Conservation (phyloP, 1,140 invertebrate genomes). For the Lucilia cuprina region DNA sequence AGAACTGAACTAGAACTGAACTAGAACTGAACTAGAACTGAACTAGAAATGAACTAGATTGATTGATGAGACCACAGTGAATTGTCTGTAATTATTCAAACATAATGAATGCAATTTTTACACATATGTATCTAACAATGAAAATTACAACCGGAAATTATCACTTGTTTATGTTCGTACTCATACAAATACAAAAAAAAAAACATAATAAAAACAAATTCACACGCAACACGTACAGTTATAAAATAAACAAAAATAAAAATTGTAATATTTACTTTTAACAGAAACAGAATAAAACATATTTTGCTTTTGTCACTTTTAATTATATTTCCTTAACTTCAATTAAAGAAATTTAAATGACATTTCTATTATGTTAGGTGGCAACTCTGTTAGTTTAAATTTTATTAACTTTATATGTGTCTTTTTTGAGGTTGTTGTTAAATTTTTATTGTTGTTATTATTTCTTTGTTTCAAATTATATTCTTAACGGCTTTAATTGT, state of each 20-base stretch:
- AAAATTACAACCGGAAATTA: background rate
- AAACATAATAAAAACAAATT: background rate
- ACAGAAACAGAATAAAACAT: too few species aligned
- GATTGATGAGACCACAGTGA: too few species aligned
- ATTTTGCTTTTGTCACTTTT: background rate
- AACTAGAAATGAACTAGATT: too few species aligned
- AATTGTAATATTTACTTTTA: too few species aligned
- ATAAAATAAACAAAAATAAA: background rate
- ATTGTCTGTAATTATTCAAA: background rate
- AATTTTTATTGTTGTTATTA: background rate
- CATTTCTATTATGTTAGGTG: background rate
- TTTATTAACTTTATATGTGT: background rate
- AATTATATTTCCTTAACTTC: background rate
- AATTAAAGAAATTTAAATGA: background rate
- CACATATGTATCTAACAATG: background rate
- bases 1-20: too few species aligned
- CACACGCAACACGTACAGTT: background rate
- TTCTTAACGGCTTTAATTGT: constrained; percentile 10
- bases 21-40: too few species aligned
- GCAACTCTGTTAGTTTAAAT: background rate
- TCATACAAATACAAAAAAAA: too few species aligned
- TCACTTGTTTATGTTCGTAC: background rate
- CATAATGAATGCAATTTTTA: background rate
- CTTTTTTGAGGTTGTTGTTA: too few species aligned
- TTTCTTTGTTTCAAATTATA: background rate